These are phyloP conservation scores for Bicyclus anynana DNA, from an alignment of 1,140 invertebrate species.

Conservation along the genomic window DNA sequence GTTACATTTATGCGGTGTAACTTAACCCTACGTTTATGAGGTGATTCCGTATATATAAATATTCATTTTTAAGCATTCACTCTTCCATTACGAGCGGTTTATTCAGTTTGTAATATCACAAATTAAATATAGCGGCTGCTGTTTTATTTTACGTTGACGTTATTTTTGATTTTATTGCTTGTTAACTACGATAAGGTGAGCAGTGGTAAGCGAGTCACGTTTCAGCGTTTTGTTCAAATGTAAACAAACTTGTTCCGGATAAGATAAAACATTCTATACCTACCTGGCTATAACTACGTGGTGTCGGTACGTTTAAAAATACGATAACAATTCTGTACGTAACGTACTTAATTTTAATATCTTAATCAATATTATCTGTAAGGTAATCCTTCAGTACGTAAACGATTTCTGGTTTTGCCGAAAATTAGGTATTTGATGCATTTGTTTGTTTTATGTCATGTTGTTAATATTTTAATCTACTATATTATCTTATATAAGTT, in stretches of 20 bases:
- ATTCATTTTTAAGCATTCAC: conserved; percentile 8
- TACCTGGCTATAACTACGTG: conserved; percentile 2
- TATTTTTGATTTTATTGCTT: conserved; percentile 66
- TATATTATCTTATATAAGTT: no score
- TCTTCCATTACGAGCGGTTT: background rate
- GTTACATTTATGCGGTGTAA: conserved; percentile 49
- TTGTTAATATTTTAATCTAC: no score
- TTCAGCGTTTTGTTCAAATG: conserved; percentile 68
- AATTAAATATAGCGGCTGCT: background rate
- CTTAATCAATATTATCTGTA: background rate
- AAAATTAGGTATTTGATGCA: background rate
- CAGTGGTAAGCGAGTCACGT: conserved; percentile 62
- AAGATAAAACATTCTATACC: conserved; percentile 61
- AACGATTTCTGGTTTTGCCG: background rate
- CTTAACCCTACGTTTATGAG: conserved; percentile 42
- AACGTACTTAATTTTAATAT: background rate
- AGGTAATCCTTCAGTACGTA: background rate
- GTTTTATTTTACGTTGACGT: conserved; percentile 35
- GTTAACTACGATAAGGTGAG: conserved; percentile 65
- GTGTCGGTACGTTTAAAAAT: conserved; percentile 3
- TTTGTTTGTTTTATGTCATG: no score
- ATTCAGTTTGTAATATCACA: background rate
- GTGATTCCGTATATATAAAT: conserved; percentile 24
- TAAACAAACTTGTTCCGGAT: conserved; percentile 74
- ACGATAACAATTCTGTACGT: conserved; percentile 5